A percentile compares a stretch with the other conserved stretches of the same genome.
These are phyloP conservation scores for Turritopsis dohrnii DNA, from an alignment of 30 jellyfish, hydroid and myxozoan species.

Conservation along the genomic window DNA sequence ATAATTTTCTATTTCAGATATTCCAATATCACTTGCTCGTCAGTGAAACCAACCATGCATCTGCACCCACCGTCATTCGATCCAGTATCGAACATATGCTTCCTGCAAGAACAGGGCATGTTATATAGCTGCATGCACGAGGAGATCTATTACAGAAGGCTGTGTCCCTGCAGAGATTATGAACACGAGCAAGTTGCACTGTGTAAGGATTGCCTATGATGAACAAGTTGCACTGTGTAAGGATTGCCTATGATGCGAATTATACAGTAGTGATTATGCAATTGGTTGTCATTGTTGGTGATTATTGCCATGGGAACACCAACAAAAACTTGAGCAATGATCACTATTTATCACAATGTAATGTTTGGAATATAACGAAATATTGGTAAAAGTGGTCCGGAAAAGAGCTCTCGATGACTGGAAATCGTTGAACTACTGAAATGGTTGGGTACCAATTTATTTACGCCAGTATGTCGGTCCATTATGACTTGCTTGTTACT, in stretches of 20 bases:
- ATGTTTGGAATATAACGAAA: too few species aligned
- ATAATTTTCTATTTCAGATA: background rate
- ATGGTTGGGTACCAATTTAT: too few species aligned
- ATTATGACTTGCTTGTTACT: too few species aligned
- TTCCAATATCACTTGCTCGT: constrained; percentile 32
- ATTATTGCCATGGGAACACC: too few species aligned
- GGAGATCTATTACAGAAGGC: constrained; percentile 25
- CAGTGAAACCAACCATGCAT: background rate
- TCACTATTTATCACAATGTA: too few species aligned
- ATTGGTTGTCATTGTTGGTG: too few species aligned
- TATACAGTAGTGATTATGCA: too few species aligned
- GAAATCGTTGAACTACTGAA: too few species aligned
- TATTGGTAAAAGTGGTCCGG: too few species aligned
- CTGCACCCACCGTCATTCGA: constrained; percentile 76
- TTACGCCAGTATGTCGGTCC: too few species aligned
- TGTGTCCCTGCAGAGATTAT: constrained; percentile 85
- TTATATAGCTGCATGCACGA: constrained; percentile 71
- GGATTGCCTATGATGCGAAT: constrained; percentile 51
- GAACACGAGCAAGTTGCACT: constrained; percentile 70
- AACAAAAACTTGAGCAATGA: too few species aligned
- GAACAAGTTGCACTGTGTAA: constrained; percentile 48
- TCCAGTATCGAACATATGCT: constrained; percentile 38
- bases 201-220: constrained; percentile 64
- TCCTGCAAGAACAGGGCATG: constrained; percentile 42
- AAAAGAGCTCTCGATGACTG: too few species aligned